Conservation (phyloP, 2,113 vertebrate species). For the Prinia subflava region DNA sequence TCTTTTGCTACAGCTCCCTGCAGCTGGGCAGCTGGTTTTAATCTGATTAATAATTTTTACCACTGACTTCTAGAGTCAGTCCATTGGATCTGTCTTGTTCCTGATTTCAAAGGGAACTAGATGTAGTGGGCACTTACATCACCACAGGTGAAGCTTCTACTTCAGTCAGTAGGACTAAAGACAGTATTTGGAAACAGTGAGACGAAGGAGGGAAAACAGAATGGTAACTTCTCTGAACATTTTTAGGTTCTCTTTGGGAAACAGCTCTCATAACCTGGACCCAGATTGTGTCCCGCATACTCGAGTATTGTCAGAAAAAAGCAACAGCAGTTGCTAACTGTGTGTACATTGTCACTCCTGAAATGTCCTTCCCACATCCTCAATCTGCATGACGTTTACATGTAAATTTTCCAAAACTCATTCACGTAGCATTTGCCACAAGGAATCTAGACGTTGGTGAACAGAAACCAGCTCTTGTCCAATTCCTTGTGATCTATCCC, state of each 20-base stretch:
- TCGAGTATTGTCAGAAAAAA: neutral
- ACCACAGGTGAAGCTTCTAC: neutral
- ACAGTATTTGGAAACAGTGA: neutral
- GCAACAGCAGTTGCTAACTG: neutral
- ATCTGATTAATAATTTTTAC: neutral
- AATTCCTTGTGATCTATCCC: neutral
- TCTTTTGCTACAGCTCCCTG: neutral
- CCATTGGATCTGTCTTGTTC: neutral
- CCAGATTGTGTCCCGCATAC: neutral
- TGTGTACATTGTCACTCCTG: neutral
- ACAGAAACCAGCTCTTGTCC: neutral
- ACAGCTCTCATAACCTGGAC: neutral
- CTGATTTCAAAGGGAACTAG: neutral
- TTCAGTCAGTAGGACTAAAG: neutral
- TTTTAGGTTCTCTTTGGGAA: neutral
- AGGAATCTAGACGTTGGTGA: neutral
- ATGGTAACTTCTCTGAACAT: neutral
- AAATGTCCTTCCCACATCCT: neutral
- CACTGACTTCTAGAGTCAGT: neutral
- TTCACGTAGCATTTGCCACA: neutral
- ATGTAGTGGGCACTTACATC: neutral
- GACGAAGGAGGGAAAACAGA: neutral
- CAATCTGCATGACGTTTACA: neutral
- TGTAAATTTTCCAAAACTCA: neutral
- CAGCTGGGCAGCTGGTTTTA: neutral